A percentile compares a stretch with the other conserved stretches of the same genome.
Evolutionary conservation across 23 tunicate genomes (phyloP).

Genomic region (Trididemnum clinides): DNA sequence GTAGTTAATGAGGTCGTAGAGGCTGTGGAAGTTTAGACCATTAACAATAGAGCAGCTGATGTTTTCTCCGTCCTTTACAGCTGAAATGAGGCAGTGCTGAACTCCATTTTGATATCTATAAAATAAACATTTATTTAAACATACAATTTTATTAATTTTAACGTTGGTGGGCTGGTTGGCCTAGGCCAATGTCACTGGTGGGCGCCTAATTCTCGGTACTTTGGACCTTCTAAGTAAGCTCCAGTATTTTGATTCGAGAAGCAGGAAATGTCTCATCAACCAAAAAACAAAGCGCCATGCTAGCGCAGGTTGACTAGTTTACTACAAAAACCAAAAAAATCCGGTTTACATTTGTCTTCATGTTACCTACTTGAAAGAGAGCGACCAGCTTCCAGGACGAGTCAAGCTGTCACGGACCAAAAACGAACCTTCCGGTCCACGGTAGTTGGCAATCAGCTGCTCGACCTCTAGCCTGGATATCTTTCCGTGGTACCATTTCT

Average conservation of each 20-base stretch:
- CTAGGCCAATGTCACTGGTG: too few species aligned
- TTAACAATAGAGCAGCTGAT: slow-evolving; percentile 50
- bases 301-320: too few species aligned
- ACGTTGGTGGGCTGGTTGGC: too few species aligned
- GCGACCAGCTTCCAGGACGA: slow-evolving; percentile 56
- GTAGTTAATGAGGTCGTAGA: slow-evolving; percentile 72
- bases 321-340: too few species aligned
- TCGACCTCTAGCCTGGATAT: slow-evolving; percentile 50
- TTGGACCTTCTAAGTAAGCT: too few species aligned
- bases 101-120: slow-evolving; percentile 58
- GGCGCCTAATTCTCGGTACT: too few species aligned
- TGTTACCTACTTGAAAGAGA: slow-evolving; percentile 53
- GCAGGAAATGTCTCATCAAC: too few species aligned
- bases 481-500: slow-evolving; percentile 90
- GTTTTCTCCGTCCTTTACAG: slow-evolving; percentile 3
- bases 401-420: slow-evolving; percentile 72
- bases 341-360: too few species aligned
- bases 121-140: not conserved
- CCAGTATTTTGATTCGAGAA: too few species aligned
- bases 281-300: too few species aligned
- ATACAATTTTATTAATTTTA: too few species aligned
- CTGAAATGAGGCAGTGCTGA: slow-evolving; percentile 66
- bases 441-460: slow-evolving; percentile 18
- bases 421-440: slow-evolving; percentile 73
- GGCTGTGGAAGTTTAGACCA: slow-evolving; percentile 44